phyloP scores from a whole-genome alignment of 2,113 vertebrate genomes.

The Actinemys pallida region DNA sequence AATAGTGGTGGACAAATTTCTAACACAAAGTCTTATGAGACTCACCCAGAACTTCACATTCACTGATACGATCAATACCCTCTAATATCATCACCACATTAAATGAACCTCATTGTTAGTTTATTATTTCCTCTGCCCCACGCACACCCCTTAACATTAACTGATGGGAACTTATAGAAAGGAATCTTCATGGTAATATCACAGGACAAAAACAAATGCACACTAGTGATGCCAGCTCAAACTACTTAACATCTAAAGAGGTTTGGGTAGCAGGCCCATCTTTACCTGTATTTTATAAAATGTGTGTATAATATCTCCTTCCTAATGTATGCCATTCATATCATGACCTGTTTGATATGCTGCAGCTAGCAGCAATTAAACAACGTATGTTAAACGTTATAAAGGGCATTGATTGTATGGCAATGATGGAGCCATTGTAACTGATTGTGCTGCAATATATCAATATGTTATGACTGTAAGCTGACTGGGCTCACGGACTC shows the following conservation, averaged over 20 bases:
- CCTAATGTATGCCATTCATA: background rate
- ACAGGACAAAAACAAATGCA: slow-evolving; percentile 3
- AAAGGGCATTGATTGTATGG: background rate
- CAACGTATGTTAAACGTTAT: slow-evolving; percentile 21
- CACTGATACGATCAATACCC: background rate
- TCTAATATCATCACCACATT: background rate
- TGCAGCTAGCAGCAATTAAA: slow-evolving; percentile 15
- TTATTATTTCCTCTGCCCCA: background rate
- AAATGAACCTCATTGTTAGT: background rate
- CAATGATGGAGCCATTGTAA: slow-evolving; percentile 9
- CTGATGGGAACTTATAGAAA: slow-evolving; percentile 21
- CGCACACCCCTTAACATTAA: background rate
- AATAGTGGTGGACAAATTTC: background rate
- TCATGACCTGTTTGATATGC: background rate
- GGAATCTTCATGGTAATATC: background rate
- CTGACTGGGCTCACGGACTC: background rate
- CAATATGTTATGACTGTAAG: slow-evolving; percentile 10
- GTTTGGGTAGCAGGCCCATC: background rate
- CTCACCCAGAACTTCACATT: background rate
- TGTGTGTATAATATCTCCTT: background rate
- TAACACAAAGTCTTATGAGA: background rate
- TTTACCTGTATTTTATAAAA: background rate
- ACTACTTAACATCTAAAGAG: background rate
- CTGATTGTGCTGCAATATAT: slow-evolving; percentile 22
- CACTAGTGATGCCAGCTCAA: background rate